These are phyloP conservation scores for Heterodera carotae DNA, from an alignment of 1,140 invertebrate species.

Conservation along the genomic window DNA sequence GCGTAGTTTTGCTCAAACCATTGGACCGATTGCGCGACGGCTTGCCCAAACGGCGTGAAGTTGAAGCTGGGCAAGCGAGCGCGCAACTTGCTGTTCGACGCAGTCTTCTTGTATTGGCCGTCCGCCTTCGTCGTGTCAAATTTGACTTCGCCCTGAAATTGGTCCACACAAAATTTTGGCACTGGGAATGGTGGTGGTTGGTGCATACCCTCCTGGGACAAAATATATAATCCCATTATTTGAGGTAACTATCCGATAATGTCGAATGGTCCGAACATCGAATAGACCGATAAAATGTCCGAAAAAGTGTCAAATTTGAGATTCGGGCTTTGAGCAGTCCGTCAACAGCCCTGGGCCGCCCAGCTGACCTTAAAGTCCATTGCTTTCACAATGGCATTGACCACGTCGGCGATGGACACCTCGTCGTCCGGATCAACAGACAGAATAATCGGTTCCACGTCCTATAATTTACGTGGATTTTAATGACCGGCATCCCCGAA, in stretches of 20 bases:
- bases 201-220: too few relatives aligned
- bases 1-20: constrained; percentile 86
- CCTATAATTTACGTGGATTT: too few relatives aligned
- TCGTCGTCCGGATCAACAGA: constrained; percentile 64
- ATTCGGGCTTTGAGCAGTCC: too few relatives aligned
- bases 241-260: too few relatives aligned
- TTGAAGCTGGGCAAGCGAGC: constrained; percentile 77
- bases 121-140: constrained; percentile 83
- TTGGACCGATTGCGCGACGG: constrained; percentile 80
- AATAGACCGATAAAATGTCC: neutral
- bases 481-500: too few relatives aligned
- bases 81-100: constrained; percentile 86
- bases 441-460: constrained; percentile 64
- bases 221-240: too few relatives aligned
- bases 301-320: neutral
- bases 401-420: constrained; percentile 62
- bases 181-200: too few relatives aligned
- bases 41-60: constrained; percentile 84
- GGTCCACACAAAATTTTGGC: too few relatives aligned
- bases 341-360: too few relatives aligned
- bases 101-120: constrained; percentile 97
- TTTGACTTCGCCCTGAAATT: constrained; percentile 55
- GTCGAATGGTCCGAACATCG: neutral
- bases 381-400: constrained; percentile 63
- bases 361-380: constrained; percentile 57